Evolutionary conservation across 2,888 invertebrate species (phyloP).

Genomic region (Coecobrya sp.): DNA sequence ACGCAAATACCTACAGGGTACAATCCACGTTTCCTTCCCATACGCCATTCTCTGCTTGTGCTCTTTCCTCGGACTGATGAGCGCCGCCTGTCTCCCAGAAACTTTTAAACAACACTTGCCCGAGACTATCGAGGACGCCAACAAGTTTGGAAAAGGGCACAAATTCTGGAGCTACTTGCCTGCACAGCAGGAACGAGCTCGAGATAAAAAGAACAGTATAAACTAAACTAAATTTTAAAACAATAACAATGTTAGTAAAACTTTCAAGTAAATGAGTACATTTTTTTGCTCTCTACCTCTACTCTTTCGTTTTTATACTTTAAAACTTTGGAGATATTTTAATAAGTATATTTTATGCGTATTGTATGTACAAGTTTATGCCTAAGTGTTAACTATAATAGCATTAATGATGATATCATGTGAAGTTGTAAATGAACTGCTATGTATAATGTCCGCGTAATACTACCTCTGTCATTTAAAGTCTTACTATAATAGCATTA

Average conservation of each 20-base stretch:
- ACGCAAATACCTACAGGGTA: slow-evolving; percentile 68
- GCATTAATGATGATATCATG: neutral
- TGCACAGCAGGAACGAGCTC: neutral
- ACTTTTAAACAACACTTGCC: slow-evolving; percentile 90
- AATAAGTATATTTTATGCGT: neutral
- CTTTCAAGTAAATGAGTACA: neutral
- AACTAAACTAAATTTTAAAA: neutral
- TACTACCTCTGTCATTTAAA: neutral
- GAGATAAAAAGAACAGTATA: neutral
- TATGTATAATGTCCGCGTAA: neutral
- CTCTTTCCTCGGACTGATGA: slow-evolving; percentile 87
- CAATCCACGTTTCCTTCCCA: slow-evolving; percentile 82
- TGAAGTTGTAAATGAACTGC: neutral
- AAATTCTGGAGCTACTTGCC: slow-evolving; percentile 87
- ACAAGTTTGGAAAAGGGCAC: slow-evolving; percentile 89
- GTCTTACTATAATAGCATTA: neutral
- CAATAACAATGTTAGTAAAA: neutral
- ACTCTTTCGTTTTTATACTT: neutral
- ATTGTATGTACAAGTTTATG: neutral
- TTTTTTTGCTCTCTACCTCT: neutral
- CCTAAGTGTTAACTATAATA: no score
- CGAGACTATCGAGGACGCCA: slow-evolving; percentile 90
- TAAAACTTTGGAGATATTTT: neutral
- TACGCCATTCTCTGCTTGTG: slow-evolving; percentile 79
- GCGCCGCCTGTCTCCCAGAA: slow-evolving; percentile 90